These are phyloP conservation scores for Penelope pileata DNA, from an alignment of 2,113 vertebrate species.

Conservation along the genomic window DNA sequence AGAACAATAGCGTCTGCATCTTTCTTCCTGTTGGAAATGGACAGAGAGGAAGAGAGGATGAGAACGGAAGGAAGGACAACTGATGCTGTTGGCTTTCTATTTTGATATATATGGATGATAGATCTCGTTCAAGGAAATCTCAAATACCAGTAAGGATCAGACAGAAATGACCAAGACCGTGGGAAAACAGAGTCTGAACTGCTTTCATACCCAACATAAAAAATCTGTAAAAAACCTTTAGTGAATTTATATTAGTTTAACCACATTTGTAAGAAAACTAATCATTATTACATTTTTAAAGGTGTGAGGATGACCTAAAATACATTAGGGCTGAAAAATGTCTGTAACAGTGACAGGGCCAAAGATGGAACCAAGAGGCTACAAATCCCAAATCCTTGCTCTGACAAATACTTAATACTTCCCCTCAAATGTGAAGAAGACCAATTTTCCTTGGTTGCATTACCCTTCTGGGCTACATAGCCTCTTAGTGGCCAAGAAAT, in stretches of 20 bases:
- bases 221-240: neutral
- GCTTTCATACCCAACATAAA: neutral
- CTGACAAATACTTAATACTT: neutral
- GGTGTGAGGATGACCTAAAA: neutral
- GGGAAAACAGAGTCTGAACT: neutral
- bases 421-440: neutral
- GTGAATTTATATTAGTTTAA: neutral
- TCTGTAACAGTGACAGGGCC: neutral
- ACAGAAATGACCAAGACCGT: neutral
- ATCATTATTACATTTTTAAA: neutral
- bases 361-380: neutral
- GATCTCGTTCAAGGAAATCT: neutral
- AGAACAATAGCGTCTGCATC: neutral
- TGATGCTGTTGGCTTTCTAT: neutral
- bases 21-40: neutral
- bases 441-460: neutral
- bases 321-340: neutral
- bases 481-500: neutral
- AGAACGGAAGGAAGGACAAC: slow-evolving; percentile 2
- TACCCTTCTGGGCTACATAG: neutral
- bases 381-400: neutral
- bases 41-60: neutral
- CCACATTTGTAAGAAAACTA: neutral
- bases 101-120: neutral
- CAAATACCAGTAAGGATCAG: neutral